Evolutionary conservation across 2,888 invertebrate species (phyloP), one percentile per base, ranked within the genome.

Genomic region (Megamerina dolium): DNA sequence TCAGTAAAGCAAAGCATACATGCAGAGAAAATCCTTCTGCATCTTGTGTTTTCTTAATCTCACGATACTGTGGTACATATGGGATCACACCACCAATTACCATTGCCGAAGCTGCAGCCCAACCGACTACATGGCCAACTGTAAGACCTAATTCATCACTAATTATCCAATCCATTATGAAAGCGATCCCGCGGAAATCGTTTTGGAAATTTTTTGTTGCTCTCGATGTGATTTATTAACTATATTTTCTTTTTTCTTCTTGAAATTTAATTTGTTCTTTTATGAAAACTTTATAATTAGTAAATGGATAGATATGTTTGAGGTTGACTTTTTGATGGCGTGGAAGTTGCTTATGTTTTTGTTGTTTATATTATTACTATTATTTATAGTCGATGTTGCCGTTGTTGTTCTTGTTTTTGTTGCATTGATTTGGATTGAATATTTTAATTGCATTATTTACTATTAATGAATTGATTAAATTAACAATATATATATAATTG

Each of bases 1-100:
- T 79, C 37, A 99, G 77, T 42, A 99, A 80, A 18, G 94, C 88
- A 56, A 99, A 78, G 71, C 99, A 99, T 40, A 99, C 99, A 70
- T 92, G 90, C 35, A 94, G 75, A 1, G 97, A 97, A 74, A 99
- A 99, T 10, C 99, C 99, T 59, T 95, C 94, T 13, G 94, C 86
- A 76, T 95, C 93, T 70, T 89, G 87, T 26, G 88, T 86, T 58
- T 77, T 81, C 66, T 81, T 85, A 49, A 99, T 97, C 74, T 97
- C 93, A 56, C 83, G 78, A 67, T 96, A 97, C 66, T 96, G 96
- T 27, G 96, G 96, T 58, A 97, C 86, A 65, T 94, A 97, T 19
- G 96, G 96, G 50, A 94, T 83, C 30, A 94, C 84, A 56, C 96
- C 96, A 41, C 96, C 96, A 59, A 95, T 80, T 49, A 96, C 87